Percentiles rank a stretch among this genome's conserved stretches.
These are phyloP conservation scores for Entomobrya proxima DNA, from an alignment of 2,888 invertebrate species.

Conservation along the genomic window DNA sequence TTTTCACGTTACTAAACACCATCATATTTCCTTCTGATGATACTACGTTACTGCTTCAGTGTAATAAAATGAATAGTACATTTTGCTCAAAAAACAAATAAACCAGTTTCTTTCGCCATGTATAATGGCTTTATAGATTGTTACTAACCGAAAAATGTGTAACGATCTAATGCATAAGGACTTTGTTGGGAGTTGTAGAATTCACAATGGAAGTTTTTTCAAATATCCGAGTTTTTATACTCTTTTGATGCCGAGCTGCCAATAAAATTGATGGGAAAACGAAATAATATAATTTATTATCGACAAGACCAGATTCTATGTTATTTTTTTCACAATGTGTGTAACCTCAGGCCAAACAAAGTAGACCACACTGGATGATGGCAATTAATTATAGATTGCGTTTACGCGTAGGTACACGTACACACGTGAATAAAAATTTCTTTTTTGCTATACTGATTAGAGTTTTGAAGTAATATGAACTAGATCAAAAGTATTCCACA, in stretches of 20 bases:
- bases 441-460: too few species aligned
- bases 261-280: slow-evolving; percentile 31
- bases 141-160: not conserved
- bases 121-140: not conserved
- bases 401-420: too few species aligned
- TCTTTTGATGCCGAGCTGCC: too few species aligned
- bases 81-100: slow-evolving; percentile 25
- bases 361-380: slow-evolving; percentile 35
- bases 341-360: slow-evolving; percentile 11
- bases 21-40: too few species aligned
- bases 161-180: not conserved
- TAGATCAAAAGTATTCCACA: too few species aligned
- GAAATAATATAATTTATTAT: slow-evolving; percentile 11
- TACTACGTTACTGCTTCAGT: too few species aligned
- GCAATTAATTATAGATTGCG: slow-evolving; percentile 30
- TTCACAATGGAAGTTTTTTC: too few species aligned
- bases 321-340: not conserved
- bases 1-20: slow-evolving; percentile 23
- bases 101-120: not conserved
- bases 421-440: too few species aligned
- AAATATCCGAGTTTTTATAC: too few species aligned
- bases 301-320: not conserved
- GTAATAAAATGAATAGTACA: not conserved
- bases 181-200: not conserved
- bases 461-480: too few species aligned